Evolutionary conservation across 2,797 vertebrate genomes (phyloP).

Genomic region (Sternarchorhynchus goeldii): DNA sequence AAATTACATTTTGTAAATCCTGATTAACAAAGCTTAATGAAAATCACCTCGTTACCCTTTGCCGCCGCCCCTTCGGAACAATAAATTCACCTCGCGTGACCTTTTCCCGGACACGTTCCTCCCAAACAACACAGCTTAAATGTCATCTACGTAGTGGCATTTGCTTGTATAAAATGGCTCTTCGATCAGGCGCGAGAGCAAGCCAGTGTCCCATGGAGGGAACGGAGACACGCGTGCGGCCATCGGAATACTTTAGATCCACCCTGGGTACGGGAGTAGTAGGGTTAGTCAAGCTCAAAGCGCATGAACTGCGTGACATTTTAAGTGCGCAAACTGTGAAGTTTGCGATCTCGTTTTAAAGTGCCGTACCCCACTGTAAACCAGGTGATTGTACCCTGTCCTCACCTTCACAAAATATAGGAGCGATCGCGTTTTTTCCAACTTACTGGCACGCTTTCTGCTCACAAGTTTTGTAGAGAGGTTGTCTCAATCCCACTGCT

Average conservation of each 20-base stretch:
- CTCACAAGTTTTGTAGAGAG: no score
- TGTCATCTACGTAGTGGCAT: conserved; percentile 60
- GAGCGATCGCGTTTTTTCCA: no score
- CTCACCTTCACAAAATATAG: no score
- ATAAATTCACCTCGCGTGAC: conserved; percentile 54
- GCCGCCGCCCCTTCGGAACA: conserved; percentile 42
- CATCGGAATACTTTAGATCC: conserved; percentile 44
- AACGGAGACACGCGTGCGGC: conserved; percentile 4
- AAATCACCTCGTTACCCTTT: conserved; percentile 54
- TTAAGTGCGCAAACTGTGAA: conserved; percentile 21
- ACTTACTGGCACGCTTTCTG: no score
- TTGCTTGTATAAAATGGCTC: conserved; percentile 60
- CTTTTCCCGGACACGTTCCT: conserved; percentile 51
- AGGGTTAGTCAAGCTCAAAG: conserved; percentile 29
- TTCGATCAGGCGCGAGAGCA: conserved; percentile 41
- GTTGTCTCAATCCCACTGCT: no score
- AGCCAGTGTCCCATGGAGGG: conserved; percentile 4
- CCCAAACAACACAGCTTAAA: conserved; percentile 56
- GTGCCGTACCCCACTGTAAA: no score
- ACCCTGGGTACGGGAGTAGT: conserved; percentile 42
- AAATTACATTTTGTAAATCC: conserved; percentile 48
- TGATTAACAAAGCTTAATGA: conserved; percentile 58
- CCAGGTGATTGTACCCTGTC: no score
- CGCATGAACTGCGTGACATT: conserved; percentile 35
- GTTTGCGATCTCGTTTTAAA: no score